A percentile compares a stretch with the other conserved stretches of the same genome.
Conservation (phyloP, 2,888 invertebrate genomes). For the Tetranychus truncatus region DNA sequence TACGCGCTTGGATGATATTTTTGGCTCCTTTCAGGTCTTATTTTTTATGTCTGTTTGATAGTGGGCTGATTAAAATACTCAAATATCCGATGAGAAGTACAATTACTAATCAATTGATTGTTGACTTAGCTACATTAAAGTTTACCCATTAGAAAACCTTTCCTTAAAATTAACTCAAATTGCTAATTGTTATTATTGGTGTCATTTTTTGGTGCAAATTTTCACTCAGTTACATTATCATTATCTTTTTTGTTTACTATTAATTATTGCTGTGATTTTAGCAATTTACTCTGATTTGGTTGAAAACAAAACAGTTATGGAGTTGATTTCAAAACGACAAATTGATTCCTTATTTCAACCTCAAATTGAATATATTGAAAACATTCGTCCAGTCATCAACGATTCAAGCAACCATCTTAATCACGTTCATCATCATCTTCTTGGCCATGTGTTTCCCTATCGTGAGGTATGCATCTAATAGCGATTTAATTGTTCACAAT, state of each 20-base stretch:
- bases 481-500: not conserved
- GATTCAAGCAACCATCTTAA: not conserved
- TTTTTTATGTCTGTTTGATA: too few relatives aligned
- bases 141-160: too few relatives aligned
- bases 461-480: not conserved
- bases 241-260: too few relatives aligned
- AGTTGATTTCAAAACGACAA: not conserved
- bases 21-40: too few relatives aligned
- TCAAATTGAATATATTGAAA: not conserved
- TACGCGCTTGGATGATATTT: too few relatives aligned
- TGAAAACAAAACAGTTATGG: not conserved
- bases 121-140: not conserved
- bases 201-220: too few relatives aligned
- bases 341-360: not conserved
- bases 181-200: too few relatives aligned
- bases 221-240: too few relatives aligned
- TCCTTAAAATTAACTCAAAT: too few relatives aligned
- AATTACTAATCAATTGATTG: not conserved
- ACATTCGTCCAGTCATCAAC: not conserved
- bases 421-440: slow-evolving; percentile 1
- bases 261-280: not conserved
- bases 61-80: too few relatives aligned
- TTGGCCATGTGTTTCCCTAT: not conserved
- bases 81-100: not conserved
- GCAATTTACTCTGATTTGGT: not conserved